These are phyloP conservation scores for Hirudo medicinalis DNA, from an alignment of 1,140 invertebrate species.

Conservation along the genomic window DNA sequence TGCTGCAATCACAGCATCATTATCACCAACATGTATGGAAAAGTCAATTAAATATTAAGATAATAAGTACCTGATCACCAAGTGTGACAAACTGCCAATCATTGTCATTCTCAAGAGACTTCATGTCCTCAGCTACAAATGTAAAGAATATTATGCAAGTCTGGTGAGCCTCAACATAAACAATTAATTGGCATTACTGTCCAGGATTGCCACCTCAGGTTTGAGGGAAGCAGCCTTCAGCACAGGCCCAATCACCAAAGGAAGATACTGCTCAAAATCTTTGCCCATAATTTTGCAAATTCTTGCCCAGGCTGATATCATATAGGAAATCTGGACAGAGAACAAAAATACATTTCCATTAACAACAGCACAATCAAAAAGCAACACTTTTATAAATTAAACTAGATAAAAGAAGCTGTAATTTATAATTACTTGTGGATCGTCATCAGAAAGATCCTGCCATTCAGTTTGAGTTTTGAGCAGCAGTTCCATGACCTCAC, in stretches of 20 bases:
- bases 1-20: conserved; percentile 35
- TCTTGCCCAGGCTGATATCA: conserved; percentile 95
- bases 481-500: conserved; percentile 88
- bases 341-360: neutral
- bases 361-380: too few relatives aligned
- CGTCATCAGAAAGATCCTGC: conserved; percentile 61
- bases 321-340: conserved; percentile 56
- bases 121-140: conserved; percentile 42
- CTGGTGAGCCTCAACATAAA: neutral
- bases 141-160: conserved; percentile 3
- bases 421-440: conserved; percentile 63
- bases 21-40: neutral
- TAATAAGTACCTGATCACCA: conserved; percentile 65
- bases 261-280: conserved; percentile 90
- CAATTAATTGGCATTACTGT: conserved; percentile 51
- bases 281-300: conserved; percentile 93
- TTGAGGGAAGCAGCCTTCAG: conserved; percentile 87
- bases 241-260: conserved; percentile 91
- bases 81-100: conserved; percentile 97
- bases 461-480: conserved; percentile 67
- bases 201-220: conserved; percentile 87
- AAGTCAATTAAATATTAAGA: too few relatives aligned
- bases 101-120: conserved; percentile 68
- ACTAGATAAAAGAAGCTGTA: neutral
- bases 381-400: too few relatives aligned